Conservation (phyloP, 2,797 vertebrate genomes). For the Phataginus tetradactyla region DNA sequence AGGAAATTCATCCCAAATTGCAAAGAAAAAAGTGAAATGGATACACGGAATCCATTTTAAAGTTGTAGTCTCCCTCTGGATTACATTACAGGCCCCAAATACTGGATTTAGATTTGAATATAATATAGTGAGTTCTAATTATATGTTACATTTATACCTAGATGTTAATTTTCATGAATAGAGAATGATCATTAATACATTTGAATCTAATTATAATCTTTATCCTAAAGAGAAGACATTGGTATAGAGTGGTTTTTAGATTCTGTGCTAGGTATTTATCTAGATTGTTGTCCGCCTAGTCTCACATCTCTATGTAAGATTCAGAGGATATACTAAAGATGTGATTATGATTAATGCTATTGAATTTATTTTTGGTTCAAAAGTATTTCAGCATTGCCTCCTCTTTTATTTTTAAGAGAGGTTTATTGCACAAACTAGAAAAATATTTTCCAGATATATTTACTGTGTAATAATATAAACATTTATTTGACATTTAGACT, state of each 20-base stretch:
- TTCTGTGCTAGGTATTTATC: not conserved
- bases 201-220: not conserved
- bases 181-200: not conserved
- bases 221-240: not conserved
- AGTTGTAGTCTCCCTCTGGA: not conserved
- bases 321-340: not conserved
- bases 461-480: not conserved
- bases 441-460: not conserved
- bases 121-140: not conserved
- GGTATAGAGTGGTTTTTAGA: not conserved
- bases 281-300: not conserved
- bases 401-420: constrained; percentile 4
- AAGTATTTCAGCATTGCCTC: not conserved
- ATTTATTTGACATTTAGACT: not conserved
- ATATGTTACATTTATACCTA: not conserved
- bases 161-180: not conserved
- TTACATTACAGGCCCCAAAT: not conserved
- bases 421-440: not conserved
- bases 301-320: not conserved
- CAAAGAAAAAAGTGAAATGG: not conserved
- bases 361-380: not conserved
- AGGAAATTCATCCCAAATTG: not conserved
- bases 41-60: not conserved
- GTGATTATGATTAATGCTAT: not conserved
- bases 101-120: not conserved